phyloP scores from a whole-genome alignment of 2,113 vertebrate genomes.

The Sarotherodon lohbergeri region DNA sequence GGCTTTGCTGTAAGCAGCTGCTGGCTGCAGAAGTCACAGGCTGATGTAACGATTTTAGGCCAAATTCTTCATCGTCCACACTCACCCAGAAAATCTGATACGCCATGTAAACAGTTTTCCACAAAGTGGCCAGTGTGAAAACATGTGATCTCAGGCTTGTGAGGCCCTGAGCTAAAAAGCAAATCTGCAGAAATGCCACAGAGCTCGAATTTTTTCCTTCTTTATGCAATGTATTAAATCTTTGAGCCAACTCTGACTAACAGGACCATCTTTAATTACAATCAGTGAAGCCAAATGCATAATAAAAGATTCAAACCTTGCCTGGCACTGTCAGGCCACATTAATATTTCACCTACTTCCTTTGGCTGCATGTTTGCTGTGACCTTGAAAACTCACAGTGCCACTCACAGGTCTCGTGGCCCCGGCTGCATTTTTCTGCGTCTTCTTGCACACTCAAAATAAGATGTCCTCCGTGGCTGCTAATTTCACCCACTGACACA shows the following conservation, averaged over 20 bases:
- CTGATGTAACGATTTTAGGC: not conserved
- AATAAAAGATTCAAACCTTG: not conserved
- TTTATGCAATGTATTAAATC: not conserved
- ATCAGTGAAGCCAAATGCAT: not conserved
- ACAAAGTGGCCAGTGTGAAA: slow-evolving; percentile 13
- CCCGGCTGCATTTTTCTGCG: not conserved
- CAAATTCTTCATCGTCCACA: slow-evolving; percentile 15
- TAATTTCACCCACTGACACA: slow-evolving; percentile 28
- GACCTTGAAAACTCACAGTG: slow-evolving; percentile 22
- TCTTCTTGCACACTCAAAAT: not conserved
- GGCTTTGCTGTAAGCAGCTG: slow-evolving; percentile 1
- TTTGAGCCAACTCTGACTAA: not conserved
- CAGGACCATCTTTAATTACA: not conserved
- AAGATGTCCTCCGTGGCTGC: not conserved
- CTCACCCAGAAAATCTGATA: not conserved
- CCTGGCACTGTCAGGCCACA: not conserved
- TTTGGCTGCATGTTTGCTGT: not conserved
- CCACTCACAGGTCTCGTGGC: not conserved
- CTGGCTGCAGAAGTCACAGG: not conserved
- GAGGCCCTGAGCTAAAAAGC: not conserved
- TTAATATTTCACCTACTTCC: not conserved
- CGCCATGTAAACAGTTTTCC: not conserved
- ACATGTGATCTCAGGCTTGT: not conserved
- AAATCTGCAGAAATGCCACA: not conserved
- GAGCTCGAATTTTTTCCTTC: not conserved